Evolutionary conservation across 1,140 invertebrate species (phyloP).

Genomic region (Nephila pilipes): DNA sequence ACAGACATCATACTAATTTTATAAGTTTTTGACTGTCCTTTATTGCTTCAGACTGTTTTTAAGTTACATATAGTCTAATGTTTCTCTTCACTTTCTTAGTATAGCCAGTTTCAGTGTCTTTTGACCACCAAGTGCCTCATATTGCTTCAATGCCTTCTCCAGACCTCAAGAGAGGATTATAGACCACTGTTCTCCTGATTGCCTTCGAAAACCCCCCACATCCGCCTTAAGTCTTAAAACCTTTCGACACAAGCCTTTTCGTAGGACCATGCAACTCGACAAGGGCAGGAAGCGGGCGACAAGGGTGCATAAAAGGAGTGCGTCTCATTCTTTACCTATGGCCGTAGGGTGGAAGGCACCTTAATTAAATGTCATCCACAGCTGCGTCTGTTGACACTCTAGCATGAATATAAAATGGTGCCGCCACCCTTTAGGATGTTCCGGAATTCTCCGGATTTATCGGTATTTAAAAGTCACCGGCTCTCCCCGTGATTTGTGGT

Average conservation of each 20-base stretch:
- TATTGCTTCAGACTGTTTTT: too few relatives aligned
- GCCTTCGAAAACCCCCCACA: not conserved
- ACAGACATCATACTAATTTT: too few relatives aligned
- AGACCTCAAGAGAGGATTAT: too few relatives aligned
- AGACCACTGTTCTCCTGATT: not conserved
- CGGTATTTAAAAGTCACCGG: slow-evolving; percentile 30
- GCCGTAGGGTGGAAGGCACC: slow-evolving; percentile 12
- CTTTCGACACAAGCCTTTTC: not conserved
- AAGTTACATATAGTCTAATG: too few relatives aligned
- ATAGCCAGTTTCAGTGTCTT: too few relatives aligned
- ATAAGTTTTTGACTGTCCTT: too few relatives aligned
- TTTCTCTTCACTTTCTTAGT: too few relatives aligned
- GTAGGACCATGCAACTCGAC: not conserved
- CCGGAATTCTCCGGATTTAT: slow-evolving; percentile 7
- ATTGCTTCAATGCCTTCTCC: too few relatives aligned
- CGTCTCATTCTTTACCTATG: slow-evolving; percentile 43
- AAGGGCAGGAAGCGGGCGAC: slow-evolving; percentile 15
- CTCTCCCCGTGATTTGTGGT: slow-evolving; percentile 12
- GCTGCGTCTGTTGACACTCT: slow-evolving; percentile 40
- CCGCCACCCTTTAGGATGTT: not conserved
- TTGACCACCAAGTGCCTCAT: too few relatives aligned
- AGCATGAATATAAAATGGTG: slow-evolving; percentile 32
- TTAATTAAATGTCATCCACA: slow-evolving; percentile 46
- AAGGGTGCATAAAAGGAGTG: slow-evolving; percentile 4
- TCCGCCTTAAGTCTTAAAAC: slow-evolving; percentile 31